Evolutionary conservation across 2,888 invertebrate species (phyloP).

Genomic region (Orthosia gothica): DNA sequence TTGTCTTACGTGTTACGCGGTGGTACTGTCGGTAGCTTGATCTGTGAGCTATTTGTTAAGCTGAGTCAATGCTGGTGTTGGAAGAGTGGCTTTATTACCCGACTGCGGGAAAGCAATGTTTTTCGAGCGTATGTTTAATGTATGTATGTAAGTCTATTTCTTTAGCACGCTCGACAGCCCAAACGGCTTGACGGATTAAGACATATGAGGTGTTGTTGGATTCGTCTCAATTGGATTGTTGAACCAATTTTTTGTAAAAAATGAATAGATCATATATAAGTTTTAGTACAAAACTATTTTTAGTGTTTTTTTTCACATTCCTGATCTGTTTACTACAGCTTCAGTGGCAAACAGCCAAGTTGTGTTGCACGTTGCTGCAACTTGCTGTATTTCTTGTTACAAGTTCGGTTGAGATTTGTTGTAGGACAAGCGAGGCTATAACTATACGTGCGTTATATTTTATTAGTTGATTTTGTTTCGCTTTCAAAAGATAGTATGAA

Average conservation of each 20-base stretch:
- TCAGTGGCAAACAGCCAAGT: constrained; percentile 78
- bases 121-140: no score
- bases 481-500: not conserved
- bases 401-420: constrained; percentile 12
- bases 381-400: constrained; percentile 65
- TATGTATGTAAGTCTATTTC: no score
- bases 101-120: no score
- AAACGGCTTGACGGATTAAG: no score
- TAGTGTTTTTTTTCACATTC: no score
- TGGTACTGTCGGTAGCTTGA: constrained; percentile 45
- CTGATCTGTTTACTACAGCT: constrained; percentile 77
- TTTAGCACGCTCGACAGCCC: no score
- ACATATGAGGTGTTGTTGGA: no score
- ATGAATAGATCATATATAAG: no score
- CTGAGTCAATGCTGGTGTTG: constrained; percentile 8
- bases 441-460: not conserved
- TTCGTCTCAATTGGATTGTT: no score
- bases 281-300: no score
- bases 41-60: constrained; percentile 21
- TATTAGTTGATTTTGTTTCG: not conserved
- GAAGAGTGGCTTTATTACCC: constrained; percentile 7
- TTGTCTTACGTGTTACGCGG: constrained; percentile 67
- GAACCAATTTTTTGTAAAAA: no score
- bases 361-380: constrained; percentile 71
- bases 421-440: not conserved